These are phyloP conservation scores for Cephalopholis sonnerati DNA, from an alignment of 2,113 vertebrate species.

Conservation along the genomic window DNA sequence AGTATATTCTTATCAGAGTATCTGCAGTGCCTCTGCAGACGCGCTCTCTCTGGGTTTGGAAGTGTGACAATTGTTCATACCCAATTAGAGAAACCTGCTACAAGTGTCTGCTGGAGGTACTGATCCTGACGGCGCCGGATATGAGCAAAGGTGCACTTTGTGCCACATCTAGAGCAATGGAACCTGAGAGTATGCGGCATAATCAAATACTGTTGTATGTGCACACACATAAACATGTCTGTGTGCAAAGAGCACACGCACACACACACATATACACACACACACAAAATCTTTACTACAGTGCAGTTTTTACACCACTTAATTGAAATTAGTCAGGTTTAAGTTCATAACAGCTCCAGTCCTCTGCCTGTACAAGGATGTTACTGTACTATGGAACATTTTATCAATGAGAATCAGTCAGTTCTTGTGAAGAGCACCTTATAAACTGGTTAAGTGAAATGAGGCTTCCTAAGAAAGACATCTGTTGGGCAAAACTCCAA, in stretches of 20 bases:
- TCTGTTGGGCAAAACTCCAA: background rate
- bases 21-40: constrained; percentile 69
- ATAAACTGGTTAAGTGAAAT: background rate
- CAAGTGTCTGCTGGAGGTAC: constrained; percentile 13
- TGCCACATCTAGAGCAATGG: constrained; percentile 59
- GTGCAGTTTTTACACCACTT: background rate
- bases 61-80: constrained; percentile 37
- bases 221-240: background rate
- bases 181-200: constrained; percentile 1
- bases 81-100: constrained; percentile 51
- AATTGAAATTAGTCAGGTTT: constrained; percentile 14
- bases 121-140: constrained; percentile 42
- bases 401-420: background rate
- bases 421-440: no score
- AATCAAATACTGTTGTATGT: background rate
- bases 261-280: no score
- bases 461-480: background rate
- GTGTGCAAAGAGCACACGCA: no score
- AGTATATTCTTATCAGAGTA: constrained; percentile 73
- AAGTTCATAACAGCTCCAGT: constrained; percentile 16
- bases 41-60: constrained; percentile 27
- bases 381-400: no score
- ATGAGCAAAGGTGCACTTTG: constrained; percentile 59
- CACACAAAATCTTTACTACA: no score
- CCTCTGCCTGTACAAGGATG: background rate